phyloP scores from a whole-genome alignment of 2,797 vertebrate species.

The Acanthis flammea region DNA sequence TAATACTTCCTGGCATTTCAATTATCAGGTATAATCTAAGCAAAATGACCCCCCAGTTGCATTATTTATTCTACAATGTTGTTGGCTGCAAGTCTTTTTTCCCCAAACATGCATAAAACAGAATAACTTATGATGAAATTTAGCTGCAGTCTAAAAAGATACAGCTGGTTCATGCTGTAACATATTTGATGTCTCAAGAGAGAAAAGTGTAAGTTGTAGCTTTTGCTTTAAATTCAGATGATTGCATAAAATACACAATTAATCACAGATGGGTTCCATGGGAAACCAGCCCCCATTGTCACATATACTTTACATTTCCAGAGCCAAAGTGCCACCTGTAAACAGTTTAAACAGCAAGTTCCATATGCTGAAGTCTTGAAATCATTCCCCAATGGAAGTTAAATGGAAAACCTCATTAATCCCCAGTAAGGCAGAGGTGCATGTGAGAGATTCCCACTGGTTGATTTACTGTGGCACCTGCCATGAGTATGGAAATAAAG shows the following conservation, averaged over 20 bases:
- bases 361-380: not conserved
- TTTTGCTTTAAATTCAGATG: constrained; percentile 15
- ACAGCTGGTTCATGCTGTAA: not conserved
- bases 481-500: not conserved
- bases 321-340: not conserved
- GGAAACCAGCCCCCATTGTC: not conserved
- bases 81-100: not conserved
- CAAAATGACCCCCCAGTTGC: not conserved
- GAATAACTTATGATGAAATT: not conserved
- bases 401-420: constrained; percentile 46
- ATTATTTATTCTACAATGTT: not conserved
- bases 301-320: not conserved
- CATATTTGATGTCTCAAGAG: not conserved
- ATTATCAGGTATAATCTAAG: not conserved
- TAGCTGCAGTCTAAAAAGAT: not conserved
- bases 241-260: not conserved
- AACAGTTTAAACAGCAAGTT: not conserved
- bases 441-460: not conserved
- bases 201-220: not conserved
- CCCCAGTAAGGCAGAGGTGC: not conserved
- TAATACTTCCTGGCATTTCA: not conserved
- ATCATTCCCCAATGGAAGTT: constrained; percentile 5
- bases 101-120: not conserved
- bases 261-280: not conserved
- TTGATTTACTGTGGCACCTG: constrained; percentile 49